Evolutionary conservation across 2,797 vertebrate genomes (phyloP), one percentile per base, ranked within the genome.

Genomic region (Balearica regulorum): DNA sequence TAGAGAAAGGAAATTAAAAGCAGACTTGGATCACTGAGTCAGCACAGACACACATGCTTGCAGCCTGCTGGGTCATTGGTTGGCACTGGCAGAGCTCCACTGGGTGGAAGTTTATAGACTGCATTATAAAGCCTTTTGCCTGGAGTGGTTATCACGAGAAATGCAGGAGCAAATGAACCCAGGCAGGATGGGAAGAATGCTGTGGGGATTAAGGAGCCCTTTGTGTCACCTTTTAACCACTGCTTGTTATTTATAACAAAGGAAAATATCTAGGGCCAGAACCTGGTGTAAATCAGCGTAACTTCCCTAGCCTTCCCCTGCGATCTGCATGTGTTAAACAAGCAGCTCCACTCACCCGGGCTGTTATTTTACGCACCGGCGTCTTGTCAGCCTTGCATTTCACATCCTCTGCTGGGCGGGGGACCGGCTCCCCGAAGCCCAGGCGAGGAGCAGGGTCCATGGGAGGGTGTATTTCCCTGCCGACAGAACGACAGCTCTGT

Each of bases 1-100:
- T 76, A 81, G 91, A 92, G 96, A 94, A 96, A 95, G 96, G 93
- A 94, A 96, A 95, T 91, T 55, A 96, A 93, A 91, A 97, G 72
- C 91, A 96, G 95, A 86, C 89, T 73, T 18, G 39, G 91, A 83
- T 94, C 93, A 85, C 89, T 93, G 96, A 95, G 90, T 95, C 94
- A 95, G 90, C 85, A 91, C 85, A 91, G 89, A 46, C 80, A 73
- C 86, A 91, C 65, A 26, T 44, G 80, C 78, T 68, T 2, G 29
- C 83, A 90, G 87, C 88, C 94, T 92, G 72, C 89, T 94, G 82
- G 78, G 88, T 93, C 84, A 93, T 48, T 73, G 94, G 86, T 60
- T 85, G 95, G 92, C 94, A 94, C 78, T 70, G 83, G 79, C 92
- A 85, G 49, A 64, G 55, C 79, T 89, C 68, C 55, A 25, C 83